Percentiles rank a stretch among this genome's conserved stretches.
Conservation (phyloP, 2,888 invertebrate genomes). For the Drosophila macrothrix region DNA sequence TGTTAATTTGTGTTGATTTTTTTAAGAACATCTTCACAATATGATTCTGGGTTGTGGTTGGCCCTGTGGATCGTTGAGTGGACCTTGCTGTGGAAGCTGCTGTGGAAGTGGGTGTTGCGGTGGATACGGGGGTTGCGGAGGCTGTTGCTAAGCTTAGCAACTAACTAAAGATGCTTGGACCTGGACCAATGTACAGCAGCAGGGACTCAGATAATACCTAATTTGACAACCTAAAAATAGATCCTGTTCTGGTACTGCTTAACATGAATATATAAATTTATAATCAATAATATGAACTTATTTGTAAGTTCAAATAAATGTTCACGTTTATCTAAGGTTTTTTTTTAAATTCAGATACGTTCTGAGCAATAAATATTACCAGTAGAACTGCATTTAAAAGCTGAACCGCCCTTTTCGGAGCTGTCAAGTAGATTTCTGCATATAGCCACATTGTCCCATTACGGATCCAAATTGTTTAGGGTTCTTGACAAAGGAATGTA, state of each 20-base stretch:
- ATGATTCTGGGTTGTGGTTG: slow-evolving; percentile 61
- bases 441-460: neutral
- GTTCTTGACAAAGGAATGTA: neutral
- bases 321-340: neutral
- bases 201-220: neutral
- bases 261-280: neutral
- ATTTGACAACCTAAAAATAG: neutral
- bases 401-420: too few species aligned
- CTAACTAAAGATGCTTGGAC: neutral
- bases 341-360: neutral
- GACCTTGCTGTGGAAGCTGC: slow-evolving; percentile 49
- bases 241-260: neutral
- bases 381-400: neutral
- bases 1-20: too few species aligned
- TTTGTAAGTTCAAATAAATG: neutral
- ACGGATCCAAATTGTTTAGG: neutral
- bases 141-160: neutral
- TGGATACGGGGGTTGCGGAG: neutral
- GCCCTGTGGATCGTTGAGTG: slow-evolving; percentile 56
- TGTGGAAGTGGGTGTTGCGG: slow-evolving; percentile 19
- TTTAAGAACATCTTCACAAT: neutral
- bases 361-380: neutral
- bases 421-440: too few species aligned
- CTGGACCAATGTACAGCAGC: neutral
- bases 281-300: neutral